Percentiles rank a stretch among this genome's conserved stretches.
phyloP scores from a whole-genome alignment of 2,113 vertebrate genomes.

The Opisthocomus hoazin region DNA sequence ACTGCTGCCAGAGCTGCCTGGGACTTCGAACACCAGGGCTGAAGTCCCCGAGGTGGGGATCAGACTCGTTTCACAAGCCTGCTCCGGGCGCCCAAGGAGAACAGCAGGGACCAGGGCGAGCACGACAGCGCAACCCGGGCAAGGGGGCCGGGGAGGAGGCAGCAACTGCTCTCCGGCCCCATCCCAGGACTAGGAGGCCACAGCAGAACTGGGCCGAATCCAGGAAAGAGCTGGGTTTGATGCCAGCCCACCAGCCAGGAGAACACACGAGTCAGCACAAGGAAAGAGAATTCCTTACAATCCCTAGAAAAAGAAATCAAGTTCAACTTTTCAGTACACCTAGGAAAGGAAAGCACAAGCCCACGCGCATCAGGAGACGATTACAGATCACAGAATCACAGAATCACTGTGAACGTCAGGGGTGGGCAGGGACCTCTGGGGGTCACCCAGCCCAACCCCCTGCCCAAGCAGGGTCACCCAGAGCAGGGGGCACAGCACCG shows the following conservation, averaged over 20 bases:
- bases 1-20: not conserved
- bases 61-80: not conserved
- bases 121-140: accelerated
- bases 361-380: not conserved
- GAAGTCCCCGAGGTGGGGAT: no score
- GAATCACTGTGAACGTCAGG: no score
- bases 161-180: accelerated
- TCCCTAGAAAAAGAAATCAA: not conserved
- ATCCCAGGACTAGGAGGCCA: no score
- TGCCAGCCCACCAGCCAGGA: not conserved
- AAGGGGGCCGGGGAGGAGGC: not conserved
- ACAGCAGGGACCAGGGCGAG: not conserved
- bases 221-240: not conserved
- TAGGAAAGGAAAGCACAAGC: not conserved
- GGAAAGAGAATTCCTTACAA: not conserved
- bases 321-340: not conserved
- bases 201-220: accelerated
- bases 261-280: not conserved
- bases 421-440: no score
- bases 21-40: not conserved
- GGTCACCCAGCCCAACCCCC: no score
- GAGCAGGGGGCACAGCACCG: no score
- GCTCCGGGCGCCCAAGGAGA: not conserved
- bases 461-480: no score
- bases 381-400: no score